phyloP scores from a whole-genome alignment of 2,888 invertebrate species.

The Sphaerophoria rueppellii region DNA sequence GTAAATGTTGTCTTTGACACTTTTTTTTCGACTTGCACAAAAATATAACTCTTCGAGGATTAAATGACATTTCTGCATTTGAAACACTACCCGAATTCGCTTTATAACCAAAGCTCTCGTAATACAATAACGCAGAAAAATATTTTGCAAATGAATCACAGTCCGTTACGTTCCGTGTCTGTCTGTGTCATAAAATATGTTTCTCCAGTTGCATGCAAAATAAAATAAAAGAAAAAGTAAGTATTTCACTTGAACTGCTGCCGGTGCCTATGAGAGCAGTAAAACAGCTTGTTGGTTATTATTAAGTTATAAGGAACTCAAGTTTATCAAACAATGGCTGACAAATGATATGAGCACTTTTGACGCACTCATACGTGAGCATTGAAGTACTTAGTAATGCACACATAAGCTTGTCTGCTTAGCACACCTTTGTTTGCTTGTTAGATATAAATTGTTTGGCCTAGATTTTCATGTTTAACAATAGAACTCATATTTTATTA shows the following conservation, averaged over 20 bases:
- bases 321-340: slow-evolving; percentile 54
- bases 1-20: not conserved
- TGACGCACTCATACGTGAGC: slow-evolving; percentile 42
- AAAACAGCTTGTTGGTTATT: not conserved
- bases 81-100: slow-evolving; percentile 9
- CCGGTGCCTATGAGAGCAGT: no score
- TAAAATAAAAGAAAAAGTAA: slow-evolving; percentile 7
- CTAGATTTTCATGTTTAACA: slow-evolving; percentile 47
- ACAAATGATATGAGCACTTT: slow-evolving; percentile 62
- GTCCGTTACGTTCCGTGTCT: slow-evolving; percentile 25
- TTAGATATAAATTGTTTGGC: slow-evolving; percentile 40
- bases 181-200: not conserved
- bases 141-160: slow-evolving; percentile 57
- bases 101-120: not conserved
- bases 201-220: slow-evolving; percentile 19
- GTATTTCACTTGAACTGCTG: slow-evolving; percentile 9
- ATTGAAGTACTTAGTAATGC: slow-evolving; percentile 41
- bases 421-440: slow-evolving; percentile 59
- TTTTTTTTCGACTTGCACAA: not conserved
- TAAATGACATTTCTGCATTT: slow-evolving; percentile 27
- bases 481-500: not conserved
- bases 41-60: not conserved
- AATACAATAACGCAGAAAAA: slow-evolving; percentile 28
- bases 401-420: slow-evolving; percentile 40
- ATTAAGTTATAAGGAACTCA: slow-evolving; percentile 32